phyloP scores from a whole-genome alignment of 2,113 vertebrate species.

The Pteropus alecto region DNA sequence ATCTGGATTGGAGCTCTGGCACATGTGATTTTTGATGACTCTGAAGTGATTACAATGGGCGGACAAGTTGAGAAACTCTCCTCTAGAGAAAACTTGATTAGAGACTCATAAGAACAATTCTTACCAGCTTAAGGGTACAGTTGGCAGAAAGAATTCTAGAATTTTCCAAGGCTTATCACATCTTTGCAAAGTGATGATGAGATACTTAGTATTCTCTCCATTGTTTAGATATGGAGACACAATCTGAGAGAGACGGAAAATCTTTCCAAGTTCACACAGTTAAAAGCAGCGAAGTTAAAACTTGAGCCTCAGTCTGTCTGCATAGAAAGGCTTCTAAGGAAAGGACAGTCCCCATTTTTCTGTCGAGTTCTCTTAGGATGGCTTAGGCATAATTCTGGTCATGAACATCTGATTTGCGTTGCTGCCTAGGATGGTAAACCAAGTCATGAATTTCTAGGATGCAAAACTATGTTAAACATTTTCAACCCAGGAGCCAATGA shows the following conservation, averaged over 20 bases:
- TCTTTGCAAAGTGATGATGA: not conserved
- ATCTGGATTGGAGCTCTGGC: not conserved
- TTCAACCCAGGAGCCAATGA: not conserved
- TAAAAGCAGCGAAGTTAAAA: not conserved
- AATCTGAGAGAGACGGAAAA: not conserved
- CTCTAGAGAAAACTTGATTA: not conserved
- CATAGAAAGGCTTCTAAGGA: not conserved
- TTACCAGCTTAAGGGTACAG: not conserved
- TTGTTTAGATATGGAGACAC: not conserved
- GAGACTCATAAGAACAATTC: not conserved
- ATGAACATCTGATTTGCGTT: not conserved
- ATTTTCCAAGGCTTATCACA: not conserved
- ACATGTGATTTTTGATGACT: not conserved
- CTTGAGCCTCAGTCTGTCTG: not conserved
- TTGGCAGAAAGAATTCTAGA: not conserved
- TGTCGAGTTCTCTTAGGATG: not conserved
- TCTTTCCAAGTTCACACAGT: not conserved
- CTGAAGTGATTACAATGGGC: not conserved
- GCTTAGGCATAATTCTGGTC: not conserved
- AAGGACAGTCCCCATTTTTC: no score
- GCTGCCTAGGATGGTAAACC: not conserved
- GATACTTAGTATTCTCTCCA: not conserved
- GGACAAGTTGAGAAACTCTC: not conserved
- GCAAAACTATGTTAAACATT: not conserved
- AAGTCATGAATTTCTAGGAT: not conserved